Evolutionary conservation across 2,888 invertebrate species (phyloP), one percentile per base, ranked within the genome.

Genomic region (Xestoiulus laeticollis): DNA sequence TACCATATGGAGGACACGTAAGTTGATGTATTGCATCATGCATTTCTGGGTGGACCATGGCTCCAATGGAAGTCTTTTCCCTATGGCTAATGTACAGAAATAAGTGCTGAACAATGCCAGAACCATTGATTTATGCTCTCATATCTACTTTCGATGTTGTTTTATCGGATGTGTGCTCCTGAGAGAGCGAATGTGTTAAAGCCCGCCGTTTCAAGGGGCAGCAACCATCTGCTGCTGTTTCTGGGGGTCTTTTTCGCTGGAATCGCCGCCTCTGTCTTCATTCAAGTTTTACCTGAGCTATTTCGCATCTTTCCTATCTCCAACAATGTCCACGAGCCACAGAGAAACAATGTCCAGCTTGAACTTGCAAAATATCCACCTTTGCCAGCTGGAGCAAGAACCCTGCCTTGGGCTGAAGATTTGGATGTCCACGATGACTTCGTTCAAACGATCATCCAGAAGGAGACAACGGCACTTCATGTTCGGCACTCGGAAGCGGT

Each of bases 271-370:
- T 83, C 83, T 8, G 78, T 87, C 14, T 78, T 87, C 33, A 32
- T 87, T 14, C 82, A 87, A 19, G n/a, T 83, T 3, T 12, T 87
- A 10, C 87, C 87, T 30, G 87, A 87, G 83, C 3, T 87, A 43
- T 44, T 87, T 43, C 83, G 87, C 26, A 44, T 44, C 48, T 44
- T 84, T n/a, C 84, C 84, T 19, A 33, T 84, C 6, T 16, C 33
- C 22, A 68, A 12, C 6, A 26, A n/a, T 68, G 68, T 68, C 14
- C 22, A 26, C 3, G 26, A 26, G 4, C 33, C 32, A 8, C 43
- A 19, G 43, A 19, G 84, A 84, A 84, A 43, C 43, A 33, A 33
- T 38, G 43, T 84, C n/a, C 84, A 84, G 8, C 33, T 33, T 84
- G n/a, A 38, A 33, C 33, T 32, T 84, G 33, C 33, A n/a, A n/a